Conservation (phyloP, 1,140 invertebrate species). For the Drosophila ironensis region DNA sequence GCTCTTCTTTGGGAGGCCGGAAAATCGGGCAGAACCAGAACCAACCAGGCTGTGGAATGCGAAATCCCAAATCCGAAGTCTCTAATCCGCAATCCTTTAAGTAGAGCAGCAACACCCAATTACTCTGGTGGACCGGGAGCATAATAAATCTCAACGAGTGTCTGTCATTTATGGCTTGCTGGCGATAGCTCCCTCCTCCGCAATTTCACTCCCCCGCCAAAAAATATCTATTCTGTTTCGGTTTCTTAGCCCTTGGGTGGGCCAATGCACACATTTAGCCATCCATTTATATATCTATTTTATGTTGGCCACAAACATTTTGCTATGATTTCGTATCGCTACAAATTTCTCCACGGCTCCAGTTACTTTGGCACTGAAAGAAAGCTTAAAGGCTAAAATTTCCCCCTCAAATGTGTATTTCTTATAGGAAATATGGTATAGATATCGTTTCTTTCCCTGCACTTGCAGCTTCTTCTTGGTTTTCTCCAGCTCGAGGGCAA, state of each 20-base stretch:
- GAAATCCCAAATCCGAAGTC: neutral
- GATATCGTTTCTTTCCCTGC: neutral
- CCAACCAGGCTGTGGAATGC: slow-evolving; percentile 14
- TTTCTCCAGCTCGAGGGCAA: slow-evolving; percentile 58
- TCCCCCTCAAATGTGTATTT: no score
- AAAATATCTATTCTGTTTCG: neutral
- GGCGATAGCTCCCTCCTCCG: neutral
- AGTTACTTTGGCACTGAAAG: slow-evolving; percentile 13
- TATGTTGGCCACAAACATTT: slow-evolving; percentile 50
- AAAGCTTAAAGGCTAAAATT: neutral
- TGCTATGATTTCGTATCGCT: slow-evolving; percentile 37
- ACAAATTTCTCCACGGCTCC: slow-evolving; percentile 41
- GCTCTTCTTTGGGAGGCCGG: slow-evolving; percentile 50
- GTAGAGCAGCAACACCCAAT: slow-evolving; percentile 15
- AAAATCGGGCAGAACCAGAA: slow-evolving; percentile 5
- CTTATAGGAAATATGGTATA: neutral
- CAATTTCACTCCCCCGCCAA: neutral
- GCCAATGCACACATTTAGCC: slow-evolving; percentile 45
- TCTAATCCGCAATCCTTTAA: slow-evolving; percentile 11
- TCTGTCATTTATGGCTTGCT: slow-evolving; percentile 41
- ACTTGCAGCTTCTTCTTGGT: slow-evolving; percentile 3
- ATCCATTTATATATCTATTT: slow-evolving; percentile 56
- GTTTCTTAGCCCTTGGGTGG: slow-evolving; percentile 19
- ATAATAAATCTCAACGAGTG: slow-evolving; percentile 47
- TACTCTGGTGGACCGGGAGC: slow-evolving; percentile 6